phyloP scores from a whole-genome alignment of 1,140 invertebrate species.

The Aphelinus atriplicis region DNA sequence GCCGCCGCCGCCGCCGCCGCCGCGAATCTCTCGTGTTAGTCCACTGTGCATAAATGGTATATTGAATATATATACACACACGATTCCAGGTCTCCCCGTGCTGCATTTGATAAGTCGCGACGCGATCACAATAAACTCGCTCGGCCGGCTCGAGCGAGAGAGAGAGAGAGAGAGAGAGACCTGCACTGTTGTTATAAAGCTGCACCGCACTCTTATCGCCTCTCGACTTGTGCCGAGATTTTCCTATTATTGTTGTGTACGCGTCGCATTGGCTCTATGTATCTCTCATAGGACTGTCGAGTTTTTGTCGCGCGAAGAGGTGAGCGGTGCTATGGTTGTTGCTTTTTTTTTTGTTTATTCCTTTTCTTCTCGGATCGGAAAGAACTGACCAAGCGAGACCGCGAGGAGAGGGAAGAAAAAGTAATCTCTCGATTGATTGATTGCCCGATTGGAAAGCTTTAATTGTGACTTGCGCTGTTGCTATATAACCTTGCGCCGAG shows the following conservation, averaged over 20 bases:
- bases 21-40: constrained; percentile 6
- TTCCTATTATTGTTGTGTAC: constrained; percentile 13
- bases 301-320: no score
- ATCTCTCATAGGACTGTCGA: no score
- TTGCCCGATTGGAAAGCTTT: constrained; percentile 21
- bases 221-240: constrained; percentile 5
- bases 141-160: constrained; percentile 1
- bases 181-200: neutral
- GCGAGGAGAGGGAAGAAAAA: constrained; percentile 10
- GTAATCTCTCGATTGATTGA: constrained; percentile 25
- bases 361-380: neutral
- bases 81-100: no score
- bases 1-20: constrained; percentile 5
- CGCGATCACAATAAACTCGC: neutral
- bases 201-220: constrained; percentile 19
- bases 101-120: no score
- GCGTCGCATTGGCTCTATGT: no score
- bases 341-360: neutral
- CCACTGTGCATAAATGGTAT: no score
- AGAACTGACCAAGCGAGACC: neutral
- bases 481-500: constrained; percentile 30
- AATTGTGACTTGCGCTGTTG: constrained; percentile 2
- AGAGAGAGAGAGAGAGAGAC: constrained; percentile 22
- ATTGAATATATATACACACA: no score
- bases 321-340: no score